Conservation (phyloP, 2,888 invertebrate genomes). For the Hirtodrosophila duncani region DNA sequence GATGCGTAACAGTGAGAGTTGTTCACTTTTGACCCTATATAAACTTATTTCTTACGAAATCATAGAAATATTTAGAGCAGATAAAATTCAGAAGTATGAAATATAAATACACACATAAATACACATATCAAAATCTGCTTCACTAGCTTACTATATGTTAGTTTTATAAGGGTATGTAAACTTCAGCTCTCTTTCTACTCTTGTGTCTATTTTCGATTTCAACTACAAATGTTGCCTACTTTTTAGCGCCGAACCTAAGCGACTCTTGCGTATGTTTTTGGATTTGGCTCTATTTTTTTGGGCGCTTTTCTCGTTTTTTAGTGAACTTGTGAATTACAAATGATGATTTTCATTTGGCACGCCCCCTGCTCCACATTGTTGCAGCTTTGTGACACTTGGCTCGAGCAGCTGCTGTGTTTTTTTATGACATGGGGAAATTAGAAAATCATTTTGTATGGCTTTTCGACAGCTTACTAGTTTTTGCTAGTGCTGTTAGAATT, state of each 20-base stretch:
- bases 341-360: conserved; percentile 41
- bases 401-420: conserved; percentile 19
- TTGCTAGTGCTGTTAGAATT: too few relatives aligned
- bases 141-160: too few relatives aligned
- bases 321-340: conserved; percentile 51
- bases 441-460: conserved; percentile 56
- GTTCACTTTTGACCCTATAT: too few relatives aligned
- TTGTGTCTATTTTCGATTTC: too few relatives aligned
- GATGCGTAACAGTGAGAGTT: too few relatives aligned
- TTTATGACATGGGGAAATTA: conserved; percentile 57
- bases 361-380: not conserved
- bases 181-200: too few relatives aligned
- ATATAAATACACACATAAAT: too few relatives aligned
- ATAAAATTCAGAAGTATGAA: too few relatives aligned
- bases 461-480: conserved; percentile 23
- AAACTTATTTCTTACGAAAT: too few relatives aligned
- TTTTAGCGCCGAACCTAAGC: conserved; percentile 31
- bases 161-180: too few relatives aligned
- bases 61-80: too few relatives aligned
- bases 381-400: conserved; percentile 12
- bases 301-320: conserved; percentile 6
- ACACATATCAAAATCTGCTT: too few relatives aligned
- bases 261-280: not conserved
- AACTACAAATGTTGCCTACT: conserved; percentile 35
- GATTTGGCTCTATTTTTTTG: conserved; percentile 3